Evolutionary conservation across 2,113 vertebrate genomes (phyloP).

Genomic region (Xenopus laevis): DNA sequence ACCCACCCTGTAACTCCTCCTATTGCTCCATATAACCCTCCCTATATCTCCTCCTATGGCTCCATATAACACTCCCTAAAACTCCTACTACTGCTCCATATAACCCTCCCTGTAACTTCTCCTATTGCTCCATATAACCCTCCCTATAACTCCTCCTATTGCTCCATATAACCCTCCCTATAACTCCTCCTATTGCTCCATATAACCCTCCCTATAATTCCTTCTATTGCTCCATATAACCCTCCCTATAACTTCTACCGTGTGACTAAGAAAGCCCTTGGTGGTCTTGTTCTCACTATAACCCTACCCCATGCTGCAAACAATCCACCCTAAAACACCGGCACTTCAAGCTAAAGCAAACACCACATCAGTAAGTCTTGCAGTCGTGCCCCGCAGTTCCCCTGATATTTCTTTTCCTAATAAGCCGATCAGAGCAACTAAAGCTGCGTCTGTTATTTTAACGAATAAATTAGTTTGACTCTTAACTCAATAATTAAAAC

Average conservation of each 20-base stretch:
- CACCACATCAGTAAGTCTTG: background rate
- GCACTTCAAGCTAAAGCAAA: background rate
- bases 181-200: too few relatives aligned
- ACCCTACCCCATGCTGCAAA: background rate
- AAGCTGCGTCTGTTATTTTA: constrained; percentile 77
- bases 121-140: too few relatives aligned
- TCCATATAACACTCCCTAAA: too few relatives aligned
- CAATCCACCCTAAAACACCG: background rate
- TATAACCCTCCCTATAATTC: too few relatives aligned
- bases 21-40: background rate
- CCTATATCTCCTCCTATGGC: too few relatives aligned
- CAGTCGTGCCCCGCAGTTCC: constrained; percentile 48
- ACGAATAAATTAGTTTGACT: constrained; percentile 90
- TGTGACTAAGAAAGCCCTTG: too few relatives aligned
- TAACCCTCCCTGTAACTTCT: too few relatives aligned
- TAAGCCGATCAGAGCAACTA: constrained; percentile 60
- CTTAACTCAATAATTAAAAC: constrained; percentile 98
- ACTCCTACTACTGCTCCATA: too few relatives aligned
- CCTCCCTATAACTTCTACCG: too few relatives aligned
- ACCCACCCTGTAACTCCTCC: background rate
- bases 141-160: too few relatives aligned
- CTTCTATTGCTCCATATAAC: too few relatives aligned
- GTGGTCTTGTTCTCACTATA: background rate
- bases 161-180: too few relatives aligned
- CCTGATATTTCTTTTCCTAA: constrained; percentile 50